Evolutionary conservation across 2,888 invertebrate genomes (phyloP), one percentile per base, ranked within the genome.

Genomic region (Ochropleura plecta): DNA sequence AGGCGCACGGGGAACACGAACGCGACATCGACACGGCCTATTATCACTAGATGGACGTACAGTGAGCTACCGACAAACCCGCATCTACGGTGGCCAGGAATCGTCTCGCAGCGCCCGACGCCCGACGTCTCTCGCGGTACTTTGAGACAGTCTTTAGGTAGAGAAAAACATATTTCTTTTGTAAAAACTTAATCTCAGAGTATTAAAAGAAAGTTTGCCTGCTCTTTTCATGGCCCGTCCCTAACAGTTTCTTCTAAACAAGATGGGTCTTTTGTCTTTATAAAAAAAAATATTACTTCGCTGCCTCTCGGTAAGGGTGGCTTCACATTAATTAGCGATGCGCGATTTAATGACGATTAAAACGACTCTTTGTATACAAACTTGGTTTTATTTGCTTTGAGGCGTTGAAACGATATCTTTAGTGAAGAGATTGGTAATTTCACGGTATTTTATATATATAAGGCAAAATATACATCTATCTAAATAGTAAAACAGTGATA

Each of bases 221-320:
- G 42, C 76, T 65, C 30, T 2, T 79, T 81, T 70, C 69, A 79
- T 66, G 57, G 51, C 51, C 42, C 79, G 48, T 63, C 42, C 0
- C 46, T 69, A 40, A 73, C n/a, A 81, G 14, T 75, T 75, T 75
- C 20, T 81, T 70, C 51, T 75, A 81, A 81, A 81, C 69, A 76
- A 42, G 65, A 42, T 20, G 44, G 20, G 8, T 42, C 69, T 70
- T 69, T 81, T 70, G 81, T 79, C 60, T 79, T 57, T 44, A 53
- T 76, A 76, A 81, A 79, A 30, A n/a, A 30, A 74, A 79, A 76
- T 70, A 64, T 55, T 63, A 63, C 76, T 70, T 81, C 48, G 48
- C 76, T 64, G 70, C 57, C 14, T 79, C 53, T n/a, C 14, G 0
- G 10, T 70, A 57, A 69, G n/a, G 74, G 3, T 51, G 0, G 9